Conservation (phyloP, 2,113 vertebrate species). For the Pollimyrus isidori region DNA sequence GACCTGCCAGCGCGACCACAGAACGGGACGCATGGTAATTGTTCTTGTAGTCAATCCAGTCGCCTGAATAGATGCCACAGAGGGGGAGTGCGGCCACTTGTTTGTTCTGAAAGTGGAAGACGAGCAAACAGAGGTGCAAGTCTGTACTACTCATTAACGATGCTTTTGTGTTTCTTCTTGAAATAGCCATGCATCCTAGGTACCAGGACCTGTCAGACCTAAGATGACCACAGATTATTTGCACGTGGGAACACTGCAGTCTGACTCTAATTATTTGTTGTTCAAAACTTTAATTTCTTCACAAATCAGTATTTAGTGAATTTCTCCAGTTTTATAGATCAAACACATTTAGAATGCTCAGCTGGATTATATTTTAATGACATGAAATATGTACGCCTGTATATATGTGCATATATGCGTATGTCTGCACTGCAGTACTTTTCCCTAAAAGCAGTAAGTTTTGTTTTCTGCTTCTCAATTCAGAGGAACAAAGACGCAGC, state of each 20-base stretch:
- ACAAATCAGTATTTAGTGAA: not conserved
- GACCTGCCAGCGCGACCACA: conserved; percentile 37
- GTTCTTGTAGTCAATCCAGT: conserved; percentile 30
- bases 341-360: not conserved
- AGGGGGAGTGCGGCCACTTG: not conserved
- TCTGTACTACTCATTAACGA: not conserved
- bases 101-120: not conserved
- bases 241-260: not conserved
- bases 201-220: not conserved
- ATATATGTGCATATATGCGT: not conserved
- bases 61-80: conserved; percentile 21
- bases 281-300: not conserved
- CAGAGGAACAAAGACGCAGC: not conserved
- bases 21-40: conserved; percentile 18
- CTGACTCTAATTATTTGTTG: not conserved
- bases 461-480: not conserved
- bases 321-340: not conserved
- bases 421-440: not conserved
- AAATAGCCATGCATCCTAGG: not conserved
- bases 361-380: not conserved
- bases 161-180: not conserved
- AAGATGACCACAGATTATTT: not conserved
- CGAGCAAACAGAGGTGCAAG: not conserved
- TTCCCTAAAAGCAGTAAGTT: not conserved
- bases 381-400: not conserved